A percentile compares a stretch with the other conserved stretches of the same genome.
Conservation (phyloP, 2,113 vertebrate genomes). For the Daubentonia madagascariensis region DNA sequence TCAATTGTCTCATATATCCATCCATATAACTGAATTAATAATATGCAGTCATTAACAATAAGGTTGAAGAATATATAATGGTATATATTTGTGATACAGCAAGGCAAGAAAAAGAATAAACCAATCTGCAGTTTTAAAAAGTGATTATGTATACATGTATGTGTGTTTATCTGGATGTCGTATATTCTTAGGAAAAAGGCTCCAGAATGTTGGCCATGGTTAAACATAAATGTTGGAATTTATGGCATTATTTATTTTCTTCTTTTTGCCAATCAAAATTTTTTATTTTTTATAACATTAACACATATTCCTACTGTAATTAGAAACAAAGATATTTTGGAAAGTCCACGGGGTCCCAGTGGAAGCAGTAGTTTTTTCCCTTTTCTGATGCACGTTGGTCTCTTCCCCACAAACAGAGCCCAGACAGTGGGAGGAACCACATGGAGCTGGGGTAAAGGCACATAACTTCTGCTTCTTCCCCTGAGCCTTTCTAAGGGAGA, state of each 20-base stretch:
- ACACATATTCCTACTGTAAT: background rate
- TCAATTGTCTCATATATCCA: background rate
- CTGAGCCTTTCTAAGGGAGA: background rate
- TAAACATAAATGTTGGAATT: background rate
- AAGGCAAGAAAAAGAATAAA: background rate
- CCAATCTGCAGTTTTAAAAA: background rate
- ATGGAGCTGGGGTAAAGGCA: background rate
- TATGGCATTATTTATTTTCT: background rate
- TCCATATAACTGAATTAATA: background rate
- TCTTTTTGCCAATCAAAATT: background rate
- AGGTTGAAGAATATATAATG: background rate
- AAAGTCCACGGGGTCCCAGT: background rate
- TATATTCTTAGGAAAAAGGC: background rate
- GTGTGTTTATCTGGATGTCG: background rate
- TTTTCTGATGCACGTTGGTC: background rate
- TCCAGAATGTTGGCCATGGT: background rate
- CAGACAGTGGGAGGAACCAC: background rate
- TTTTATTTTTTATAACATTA: background rate
- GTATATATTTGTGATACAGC: background rate
- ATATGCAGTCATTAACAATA: background rate
- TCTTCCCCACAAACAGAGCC: background rate
- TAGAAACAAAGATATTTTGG: background rate
- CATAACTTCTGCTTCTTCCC: background rate
- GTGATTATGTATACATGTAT: background rate
- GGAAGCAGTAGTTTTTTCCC: background rate